Evolutionary conservation across 2,113 vertebrate genomes (phyloP), one percentile per base, ranked within the genome.

Genomic region (Oenanthe oenanthe): DNA sequence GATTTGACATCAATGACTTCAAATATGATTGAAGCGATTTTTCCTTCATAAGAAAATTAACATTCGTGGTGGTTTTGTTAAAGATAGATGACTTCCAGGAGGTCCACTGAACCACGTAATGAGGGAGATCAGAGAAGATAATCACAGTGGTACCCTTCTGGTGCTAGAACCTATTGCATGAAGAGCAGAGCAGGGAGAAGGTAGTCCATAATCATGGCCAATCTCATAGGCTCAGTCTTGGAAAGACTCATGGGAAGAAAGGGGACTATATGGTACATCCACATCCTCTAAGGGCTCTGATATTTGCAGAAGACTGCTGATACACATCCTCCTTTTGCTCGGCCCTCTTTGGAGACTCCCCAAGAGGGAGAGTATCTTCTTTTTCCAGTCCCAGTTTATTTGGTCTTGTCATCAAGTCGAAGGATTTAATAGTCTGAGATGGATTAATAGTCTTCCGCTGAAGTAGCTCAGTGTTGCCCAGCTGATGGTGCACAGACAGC

Each of bases 401-500:
- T 71, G 25, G 40, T 72, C 19, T 86, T 1, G 1, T 21, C 24
- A 53, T 74, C 38, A 78, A 11, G 28, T 76, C 20, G 29, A 60
- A 89, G 0, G 2, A 4, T 13, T 74, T 62, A 18, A 36, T 57
- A n/a, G 9, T 62, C 31, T 34, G 38, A 53, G 26, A 29, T 0
- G 1, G 7, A 60, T 58, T 56, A 62, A 24, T 14, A 50, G 0
- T 38, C 13, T 88, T 78, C 38, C 38, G 47, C 53, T 77, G 67
- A 83, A 65, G 32, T 9, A n/a, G 43, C 28, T 67, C 45, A 16
- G 2, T 47, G 29, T 56, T 34, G n/a, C 78, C 13, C 51, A 58
- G 75, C 22, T 84, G 72, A 54, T 51, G 60, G 10, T 45, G 12
- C 0, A 0, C 17, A 32, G 42, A 62, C 62, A 66, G 22, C 17